Evolutionary conservation across 1,140 invertebrate genomes (phyloP).

Genomic region (Eueides isabella): DNA sequence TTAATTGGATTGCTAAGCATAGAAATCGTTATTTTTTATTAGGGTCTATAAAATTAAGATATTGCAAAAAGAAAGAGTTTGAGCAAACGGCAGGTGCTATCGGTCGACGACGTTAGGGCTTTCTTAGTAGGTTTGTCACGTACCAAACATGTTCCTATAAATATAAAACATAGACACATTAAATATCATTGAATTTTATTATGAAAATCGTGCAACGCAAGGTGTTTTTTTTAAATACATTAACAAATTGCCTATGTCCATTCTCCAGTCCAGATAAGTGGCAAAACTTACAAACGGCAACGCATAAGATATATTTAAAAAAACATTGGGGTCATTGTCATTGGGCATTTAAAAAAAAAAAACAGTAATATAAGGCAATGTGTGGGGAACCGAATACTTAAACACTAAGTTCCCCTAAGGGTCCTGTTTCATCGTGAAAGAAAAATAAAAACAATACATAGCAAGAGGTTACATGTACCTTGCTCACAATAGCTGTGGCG

Average conservation of each 20-base stretch:
- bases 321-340: too few relatives aligned
- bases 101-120: constrained; percentile 72
- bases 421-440: neutral
- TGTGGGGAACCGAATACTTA: too few relatives aligned
- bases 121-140: constrained; percentile 51
- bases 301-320: too few relatives aligned
- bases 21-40: neutral
- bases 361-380: too few relatives aligned
- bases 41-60: neutral
- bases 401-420: too few relatives aligned
- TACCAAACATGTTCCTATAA: constrained; percentile 29
- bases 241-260: neutral
- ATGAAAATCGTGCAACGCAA: neutral
- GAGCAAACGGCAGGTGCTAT: constrained; percentile 55
- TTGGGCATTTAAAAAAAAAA: too few relatives aligned
- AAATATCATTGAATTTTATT: constrained; percentile 5
- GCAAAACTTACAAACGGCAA: too few relatives aligned
- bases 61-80: constrained; percentile 40
- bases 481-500: neutral
- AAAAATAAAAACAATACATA: neutral
- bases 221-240: neutral
- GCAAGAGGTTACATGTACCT: neutral
- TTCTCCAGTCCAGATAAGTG: neutral
- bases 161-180: constrained; percentile 21
- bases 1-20: neutral